Evolutionary conservation across 2,113 vertebrate genomes (phyloP), one percentile per base, ranked within the genome.

Genomic region (Girardinichthys multiradiatus): DNA sequence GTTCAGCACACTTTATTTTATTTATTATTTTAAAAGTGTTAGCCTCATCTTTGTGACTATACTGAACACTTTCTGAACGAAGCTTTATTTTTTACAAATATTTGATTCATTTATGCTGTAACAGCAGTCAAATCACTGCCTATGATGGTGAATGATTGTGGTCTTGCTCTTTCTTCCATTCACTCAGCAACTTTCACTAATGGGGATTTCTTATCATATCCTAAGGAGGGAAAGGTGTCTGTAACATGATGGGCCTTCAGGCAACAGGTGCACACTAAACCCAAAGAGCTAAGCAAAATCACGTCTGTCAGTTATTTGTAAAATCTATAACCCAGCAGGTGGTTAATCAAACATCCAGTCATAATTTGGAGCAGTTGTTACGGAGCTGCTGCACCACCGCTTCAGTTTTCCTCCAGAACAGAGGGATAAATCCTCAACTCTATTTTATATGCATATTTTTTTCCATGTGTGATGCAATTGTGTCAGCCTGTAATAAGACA

Each of bases 311-410:
- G 5, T 27, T 57, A 2, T 57, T n/a, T 35, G 8, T 57, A 27
- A 68, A 68, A 57, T 31, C 29, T 15, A 68, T 57, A 57, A 57
- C 51, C 19, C 19, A 31, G 29, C 21, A 10, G 29, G 30, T 26
- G 65, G 19, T 68, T 68, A 57, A 68, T 57, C 12, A 54, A 68
- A 33, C 30, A 54, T 9, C 21, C 37, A 33, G 45, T 17, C 28
- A 54, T 54, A 54, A 54, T 54, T 54, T 54, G 48, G 21, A 54
- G 48, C 48, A 54, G 48, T 54, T 54, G 48, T 54, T 54, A n/a
- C n/a, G 19, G 48, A 19, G n/a, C 64, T 45, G 37, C 15, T 45
- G 13, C 37, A 21, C 8, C 19, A 10, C 26, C 45, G 27, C n/a
- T 29, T 24, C 48, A 24, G 21, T 24, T 54, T 54, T 17, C 10